Conservation (phyloP, 1,140 invertebrate genomes). For the Eueides isabella region DNA sequence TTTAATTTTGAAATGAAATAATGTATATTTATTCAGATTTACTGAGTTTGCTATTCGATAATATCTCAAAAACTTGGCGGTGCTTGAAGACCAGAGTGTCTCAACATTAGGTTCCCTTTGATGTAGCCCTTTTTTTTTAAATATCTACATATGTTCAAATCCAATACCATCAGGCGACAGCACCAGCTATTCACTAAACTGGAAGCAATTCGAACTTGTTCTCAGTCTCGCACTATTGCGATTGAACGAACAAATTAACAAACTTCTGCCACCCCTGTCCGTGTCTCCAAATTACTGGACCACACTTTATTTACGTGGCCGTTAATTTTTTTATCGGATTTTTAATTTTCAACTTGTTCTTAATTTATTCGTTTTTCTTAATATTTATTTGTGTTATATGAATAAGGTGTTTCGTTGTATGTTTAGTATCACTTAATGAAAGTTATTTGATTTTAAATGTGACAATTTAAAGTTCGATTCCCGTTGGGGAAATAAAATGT, state of each 20-base stretch:
- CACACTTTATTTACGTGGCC: constrained; percentile 29
- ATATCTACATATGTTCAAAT: constrained; percentile 2
- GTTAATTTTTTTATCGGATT: constrained; percentile 26
- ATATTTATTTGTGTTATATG: neutral
- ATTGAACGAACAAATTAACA: constrained; percentile 64
- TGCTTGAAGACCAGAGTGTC: too few relatives aligned
- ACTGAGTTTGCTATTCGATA: too few relatives aligned
- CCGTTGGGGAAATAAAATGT: neutral
- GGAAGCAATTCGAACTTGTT: constrained; percentile 61
- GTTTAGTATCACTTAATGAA: too few relatives aligned
- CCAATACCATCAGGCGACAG: constrained; percentile 13
- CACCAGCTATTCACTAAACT: constrained; percentile 54
- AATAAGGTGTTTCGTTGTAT: neutral
- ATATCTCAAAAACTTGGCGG: too few relatives aligned
- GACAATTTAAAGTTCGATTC: neutral
- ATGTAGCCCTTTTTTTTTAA: neutral
- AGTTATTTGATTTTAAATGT: neutral
- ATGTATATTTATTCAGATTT: too few relatives aligned
- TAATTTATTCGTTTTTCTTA: neutral
- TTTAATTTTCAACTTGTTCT: constrained; percentile 26
- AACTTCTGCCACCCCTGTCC: constrained; percentile 48
- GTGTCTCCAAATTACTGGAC: constrained; percentile 33
- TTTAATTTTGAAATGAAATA: neutral
- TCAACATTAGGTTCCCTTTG: too few relatives aligned
- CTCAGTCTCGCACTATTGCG: constrained; percentile 42